These are phyloP conservation scores for Lycia hirtaria DNA, from an alignment of 2,888 invertebrate genomes.

Conservation along the genomic window DNA sequence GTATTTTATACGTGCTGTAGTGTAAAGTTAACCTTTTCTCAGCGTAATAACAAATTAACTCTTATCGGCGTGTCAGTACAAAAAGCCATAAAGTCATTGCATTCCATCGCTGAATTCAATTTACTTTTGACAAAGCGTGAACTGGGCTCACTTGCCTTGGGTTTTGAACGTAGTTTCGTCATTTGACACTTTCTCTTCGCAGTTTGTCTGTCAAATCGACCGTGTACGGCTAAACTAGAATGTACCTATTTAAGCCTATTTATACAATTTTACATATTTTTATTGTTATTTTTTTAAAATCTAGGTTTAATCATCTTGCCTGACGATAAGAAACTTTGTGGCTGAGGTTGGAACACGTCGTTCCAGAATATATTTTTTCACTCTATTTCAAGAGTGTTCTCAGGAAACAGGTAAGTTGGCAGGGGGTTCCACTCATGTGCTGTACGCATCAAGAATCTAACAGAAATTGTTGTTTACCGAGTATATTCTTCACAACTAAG, in stretches of 20 bases:
- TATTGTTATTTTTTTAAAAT: too few species aligned
- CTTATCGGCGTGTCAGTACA: conserved; percentile 5
- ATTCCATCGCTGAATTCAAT: conserved; percentile 54
- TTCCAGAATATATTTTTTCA: too few species aligned
- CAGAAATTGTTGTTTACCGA: too few species aligned
- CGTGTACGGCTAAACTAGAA: conserved; percentile 23
- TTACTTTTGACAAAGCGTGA: conserved; percentile 62
- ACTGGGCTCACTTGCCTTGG: conserved; percentile 58
- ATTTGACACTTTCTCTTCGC: conserved; percentile 67
- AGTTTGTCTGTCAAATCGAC: conserved; percentile 36
- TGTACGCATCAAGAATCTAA: too few species aligned
- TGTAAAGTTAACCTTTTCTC: neutral
- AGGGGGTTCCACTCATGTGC: too few species aligned
- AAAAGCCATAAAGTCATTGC: conserved; percentile 15
- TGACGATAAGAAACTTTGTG: too few species aligned
- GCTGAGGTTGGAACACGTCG: too few species aligned
- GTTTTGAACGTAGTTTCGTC: conserved; percentile 58
- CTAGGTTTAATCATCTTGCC: too few species aligned
- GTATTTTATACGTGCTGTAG: neutral
- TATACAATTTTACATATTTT: too few species aligned
- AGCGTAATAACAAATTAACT: conserved; percentile 5
- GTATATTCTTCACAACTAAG: too few species aligned
- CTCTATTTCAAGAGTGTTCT: too few species aligned
- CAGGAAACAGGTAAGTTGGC: too few species aligned
- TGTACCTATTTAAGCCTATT: neutral